These are phyloP conservation scores for Pandemis heparana DNA, from an alignment of 2,888 invertebrate species.

Conservation along the genomic window DNA sequence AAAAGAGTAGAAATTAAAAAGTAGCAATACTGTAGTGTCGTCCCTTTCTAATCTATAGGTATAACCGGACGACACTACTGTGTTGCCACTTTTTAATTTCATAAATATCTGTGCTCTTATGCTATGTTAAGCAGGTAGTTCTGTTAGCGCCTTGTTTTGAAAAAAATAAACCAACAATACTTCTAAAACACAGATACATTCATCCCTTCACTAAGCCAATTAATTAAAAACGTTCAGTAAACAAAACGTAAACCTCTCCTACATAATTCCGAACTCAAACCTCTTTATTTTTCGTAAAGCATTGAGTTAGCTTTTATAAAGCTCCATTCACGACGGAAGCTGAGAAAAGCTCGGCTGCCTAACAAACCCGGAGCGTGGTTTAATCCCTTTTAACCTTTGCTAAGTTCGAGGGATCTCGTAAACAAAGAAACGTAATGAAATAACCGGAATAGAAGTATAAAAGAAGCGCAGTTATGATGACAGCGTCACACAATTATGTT, in stretches of 20 bases:
- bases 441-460: constrained; percentile 29
- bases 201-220: constrained; percentile 1
- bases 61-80: no score
- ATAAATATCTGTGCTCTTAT: no score
- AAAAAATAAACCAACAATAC: no score
- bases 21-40: no score
- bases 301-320: constrained; percentile 36
- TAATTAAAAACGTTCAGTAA: constrained; percentile 26
- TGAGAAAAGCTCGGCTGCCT: constrained; percentile 39
- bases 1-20: no score
- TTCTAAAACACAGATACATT: neutral
- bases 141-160: no score
- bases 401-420: constrained; percentile 27
- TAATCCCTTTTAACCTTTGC: constrained; percentile 41
- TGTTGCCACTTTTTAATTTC: no score
- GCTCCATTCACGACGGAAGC: constrained; percentile 31
- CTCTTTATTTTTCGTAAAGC: constrained; percentile 38
- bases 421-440: constrained; percentile 37
- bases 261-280: constrained; percentile 37
- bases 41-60: no score
- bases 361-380: constrained; percentile 39
- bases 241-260: constrained; percentile 38
- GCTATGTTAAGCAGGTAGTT: no score
- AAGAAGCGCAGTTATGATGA: constrained; percentile 21
- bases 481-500: neutral